Conservation (phyloP, 1,140 invertebrate genomes). For the Drosophila tristis region DNA sequence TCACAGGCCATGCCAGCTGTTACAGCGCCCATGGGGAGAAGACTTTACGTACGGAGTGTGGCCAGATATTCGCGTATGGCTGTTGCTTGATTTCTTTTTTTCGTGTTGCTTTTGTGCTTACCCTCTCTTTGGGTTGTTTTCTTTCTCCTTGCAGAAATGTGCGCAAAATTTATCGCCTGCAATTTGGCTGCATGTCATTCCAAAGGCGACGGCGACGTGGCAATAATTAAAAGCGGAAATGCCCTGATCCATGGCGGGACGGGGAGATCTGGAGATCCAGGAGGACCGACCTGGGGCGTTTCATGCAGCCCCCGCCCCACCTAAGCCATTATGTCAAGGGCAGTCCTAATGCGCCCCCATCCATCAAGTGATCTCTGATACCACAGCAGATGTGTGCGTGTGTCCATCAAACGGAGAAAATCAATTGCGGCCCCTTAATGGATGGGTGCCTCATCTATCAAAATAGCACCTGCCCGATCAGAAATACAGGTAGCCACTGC, state of each 20-base stretch:
- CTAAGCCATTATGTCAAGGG: slow-evolving; percentile 25
- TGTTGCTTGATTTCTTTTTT: not conserved
- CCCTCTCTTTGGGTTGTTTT: slow-evolving; percentile 1
- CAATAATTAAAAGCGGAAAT: slow-evolving; percentile 82
- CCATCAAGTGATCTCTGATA: slow-evolving; percentile 48
- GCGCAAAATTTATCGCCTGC: slow-evolving; percentile 75
- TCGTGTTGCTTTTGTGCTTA: not conserved
- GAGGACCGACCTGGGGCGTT: slow-evolving; percentile 6
- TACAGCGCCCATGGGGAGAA: too few species aligned
- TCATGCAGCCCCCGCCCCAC: slow-evolving; percentile 12
- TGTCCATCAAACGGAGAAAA: slow-evolving; percentile 36
- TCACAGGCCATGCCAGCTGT: too few species aligned
- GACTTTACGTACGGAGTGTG: too few species aligned
- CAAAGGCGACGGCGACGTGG: slow-evolving; percentile 59
- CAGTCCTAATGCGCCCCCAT: slow-evolving; percentile 55
- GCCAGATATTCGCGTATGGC: too few species aligned
- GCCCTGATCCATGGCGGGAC: slow-evolving; percentile 53
- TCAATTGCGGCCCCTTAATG: slow-evolving; percentile 67
- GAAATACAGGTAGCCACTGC: slow-evolving; percentile 66
- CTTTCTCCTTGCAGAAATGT: slow-evolving; percentile 55
- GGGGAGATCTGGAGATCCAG: slow-evolving; percentile 17
- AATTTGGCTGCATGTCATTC: slow-evolving; percentile 81
- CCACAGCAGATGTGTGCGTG: not conserved
- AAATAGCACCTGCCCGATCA: slow-evolving; percentile 76
- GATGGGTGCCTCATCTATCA: slow-evolving; percentile 71